phyloP scores from a whole-genome alignment of 2,888 invertebrate genomes.

The Drosophila suboccidentalis region DNA sequence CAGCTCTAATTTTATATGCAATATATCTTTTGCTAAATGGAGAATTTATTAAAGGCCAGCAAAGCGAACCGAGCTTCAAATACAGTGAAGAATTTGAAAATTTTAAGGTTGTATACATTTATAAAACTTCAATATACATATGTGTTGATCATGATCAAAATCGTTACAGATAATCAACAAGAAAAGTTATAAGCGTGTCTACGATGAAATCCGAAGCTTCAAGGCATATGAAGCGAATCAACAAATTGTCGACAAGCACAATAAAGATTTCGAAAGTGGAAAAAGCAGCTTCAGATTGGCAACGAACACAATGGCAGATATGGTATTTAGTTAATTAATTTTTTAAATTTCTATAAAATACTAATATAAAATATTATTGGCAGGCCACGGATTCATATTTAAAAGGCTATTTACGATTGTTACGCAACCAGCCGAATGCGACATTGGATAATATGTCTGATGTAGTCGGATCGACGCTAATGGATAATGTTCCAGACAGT shows the following conservation, averaged over 20 bases:
- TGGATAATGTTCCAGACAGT: conserved; percentile 77
- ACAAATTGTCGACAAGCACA: conserved; percentile 89
- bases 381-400: conserved; percentile 85
- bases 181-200: conserved; percentile 73
- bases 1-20: conserved; percentile 2
- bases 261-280: conserved; percentile 89
- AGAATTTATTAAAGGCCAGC: conserved; percentile 5
- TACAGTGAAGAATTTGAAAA: conserved; percentile 43
- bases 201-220: conserved; percentile 83
- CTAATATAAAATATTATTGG: neutral
- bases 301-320: conserved; percentile 91
- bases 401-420: conserved; percentile 86
- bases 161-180: conserved; percentile 67
- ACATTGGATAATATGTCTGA: conserved; percentile 80
- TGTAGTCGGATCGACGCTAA: conserved; percentile 85
- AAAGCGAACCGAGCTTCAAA: neutral
- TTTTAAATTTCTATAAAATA: no score
- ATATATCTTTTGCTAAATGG: neutral
- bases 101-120: conserved; percentile 51
- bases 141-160: neutral
- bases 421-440: conserved; percentile 80
- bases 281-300: conserved; percentile 88
- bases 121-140: no score
- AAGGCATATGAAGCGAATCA: conserved; percentile 89
- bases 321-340: conserved; percentile 84